phyloP scores from a whole-genome alignment of 2,797 vertebrate species.

The Chiloscyllium punctatum region DNA sequence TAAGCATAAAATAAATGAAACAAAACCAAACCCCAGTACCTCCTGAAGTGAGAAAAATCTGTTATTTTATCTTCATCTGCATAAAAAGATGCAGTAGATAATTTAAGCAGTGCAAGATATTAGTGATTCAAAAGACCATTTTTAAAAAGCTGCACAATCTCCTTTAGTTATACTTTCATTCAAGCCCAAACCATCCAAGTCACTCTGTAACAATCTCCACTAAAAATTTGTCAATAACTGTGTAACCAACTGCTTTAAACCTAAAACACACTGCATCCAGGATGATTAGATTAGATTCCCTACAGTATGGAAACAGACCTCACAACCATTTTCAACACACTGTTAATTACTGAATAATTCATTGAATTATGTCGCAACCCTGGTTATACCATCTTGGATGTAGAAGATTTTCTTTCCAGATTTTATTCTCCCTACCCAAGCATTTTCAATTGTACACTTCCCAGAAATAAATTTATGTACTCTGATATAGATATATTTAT shows the following conservation, averaged over 20 bases:
- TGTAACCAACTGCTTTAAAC: conserved; percentile 44
- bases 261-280: conserved; percentile 42
- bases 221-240: conserved; percentile 44
- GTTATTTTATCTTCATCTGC: conserved; percentile 43
- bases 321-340: conserved; percentile 41
- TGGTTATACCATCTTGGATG: conserved; percentile 33
- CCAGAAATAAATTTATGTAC: conserved; percentile 28
- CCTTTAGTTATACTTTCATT: conserved; percentile 42
- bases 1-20: conserved; percentile 45
- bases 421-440: conserved; percentile 1
- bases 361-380: conserved; percentile 24
- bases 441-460: conserved; percentile 32
- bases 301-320: no score
- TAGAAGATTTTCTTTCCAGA: neutral
- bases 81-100: conserved; percentile 43
- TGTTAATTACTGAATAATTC: conserved; percentile 11
- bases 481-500: conserved; percentile 13
- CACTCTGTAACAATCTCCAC: conserved; percentile 45
- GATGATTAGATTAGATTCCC: conserved; percentile 21
- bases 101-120: conserved; percentile 40
- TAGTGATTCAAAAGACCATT: conserved; percentile 46
- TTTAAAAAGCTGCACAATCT: conserved; percentile 44
- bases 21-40: conserved; percentile 27
- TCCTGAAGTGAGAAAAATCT: conserved; percentile 44
- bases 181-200: conserved; percentile 44